These are phyloP conservation scores for Taeniopygia guttata DNA, from an alignment of 2,797 vertebrate genomes.

Conservation along the genomic window DNA sequence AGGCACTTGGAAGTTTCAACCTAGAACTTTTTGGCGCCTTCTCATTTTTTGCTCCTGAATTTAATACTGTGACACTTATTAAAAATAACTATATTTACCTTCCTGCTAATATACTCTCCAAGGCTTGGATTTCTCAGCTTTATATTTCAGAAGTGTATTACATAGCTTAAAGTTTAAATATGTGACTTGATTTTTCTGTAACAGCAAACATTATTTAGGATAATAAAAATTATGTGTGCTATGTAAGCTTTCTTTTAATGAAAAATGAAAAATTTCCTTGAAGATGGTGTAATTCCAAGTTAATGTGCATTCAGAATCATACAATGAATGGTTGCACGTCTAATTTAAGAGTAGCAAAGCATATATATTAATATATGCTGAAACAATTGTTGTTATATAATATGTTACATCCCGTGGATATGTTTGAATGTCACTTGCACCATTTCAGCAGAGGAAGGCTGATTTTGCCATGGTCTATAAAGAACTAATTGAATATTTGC, in stretches of 20 bases:
- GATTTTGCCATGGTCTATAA: background rate
- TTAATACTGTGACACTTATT: background rate
- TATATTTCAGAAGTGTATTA: background rate
- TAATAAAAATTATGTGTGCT: background rate
- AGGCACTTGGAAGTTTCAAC: background rate
- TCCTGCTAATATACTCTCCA: background rate
- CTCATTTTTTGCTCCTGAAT: background rate
- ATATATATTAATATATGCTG: background rate
- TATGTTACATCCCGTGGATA: background rate
- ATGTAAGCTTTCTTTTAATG: background rate
- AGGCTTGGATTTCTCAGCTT: conserved; percentile 18
- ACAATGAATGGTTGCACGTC: background rate
- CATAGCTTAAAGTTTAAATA: background rate
- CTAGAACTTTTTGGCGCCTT: background rate
- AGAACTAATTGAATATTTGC: conserved; percentile 42
- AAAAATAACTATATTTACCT: conserved; percentile 24
- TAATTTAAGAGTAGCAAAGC: background rate
- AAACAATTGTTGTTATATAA: background rate
- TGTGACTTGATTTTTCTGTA: background rate
- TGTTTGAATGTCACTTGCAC: background rate
- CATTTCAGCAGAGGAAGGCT: background rate
- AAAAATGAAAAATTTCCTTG: background rate
- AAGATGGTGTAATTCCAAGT: background rate
- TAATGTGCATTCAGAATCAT: background rate
- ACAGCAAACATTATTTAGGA: background rate